A percentile compares a stretch with the other conserved stretches of the same genome.
Evolutionary conservation across 2,888 invertebrate genomes (phyloP).

Genomic region (Mylabris sibirica): DNA sequence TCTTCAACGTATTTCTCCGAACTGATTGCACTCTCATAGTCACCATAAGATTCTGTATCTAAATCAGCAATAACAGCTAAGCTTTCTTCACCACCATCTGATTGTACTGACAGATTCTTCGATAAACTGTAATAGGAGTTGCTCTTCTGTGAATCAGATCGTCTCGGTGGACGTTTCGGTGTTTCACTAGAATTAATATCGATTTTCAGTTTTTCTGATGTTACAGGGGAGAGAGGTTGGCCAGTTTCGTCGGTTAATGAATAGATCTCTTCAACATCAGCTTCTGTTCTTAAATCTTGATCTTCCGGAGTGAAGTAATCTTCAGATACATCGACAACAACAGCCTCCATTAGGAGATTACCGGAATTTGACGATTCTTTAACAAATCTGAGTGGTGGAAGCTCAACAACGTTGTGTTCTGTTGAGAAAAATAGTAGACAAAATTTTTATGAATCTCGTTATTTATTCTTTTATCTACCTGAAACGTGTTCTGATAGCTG

Average conservation of each 20-base stretch:
- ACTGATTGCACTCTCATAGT: conserved; percentile 73
- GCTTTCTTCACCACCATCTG: conserved; percentile 63
- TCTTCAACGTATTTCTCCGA: conserved; percentile 55
- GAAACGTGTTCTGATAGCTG: conserved; percentile 88
- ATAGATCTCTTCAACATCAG: conserved; percentile 81
- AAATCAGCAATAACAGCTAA: conserved; percentile 64
- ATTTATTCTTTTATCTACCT: conserved; percentile 58
- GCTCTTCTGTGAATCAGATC: conserved; percentile 70
- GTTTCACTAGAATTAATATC: conserved; percentile 63
- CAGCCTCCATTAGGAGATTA: conserved; percentile 88
- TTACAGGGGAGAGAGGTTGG: conserved; percentile 57
- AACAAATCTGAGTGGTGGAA: conserved; percentile 86
- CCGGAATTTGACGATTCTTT: conserved; percentile 90
- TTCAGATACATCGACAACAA: conserved; percentile 87
- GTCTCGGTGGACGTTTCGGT: conserved; percentile 69
- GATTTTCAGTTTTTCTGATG: conserved; percentile 65
- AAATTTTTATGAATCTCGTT: not conserved
- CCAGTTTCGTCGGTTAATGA: conserved; percentile 79
- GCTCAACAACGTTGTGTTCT: conserved; percentile 85
- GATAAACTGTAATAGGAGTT: conserved; percentile 71
- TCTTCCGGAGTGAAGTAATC: conserved; percentile 84
- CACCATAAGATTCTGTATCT: conserved; percentile 69
- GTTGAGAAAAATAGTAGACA: conserved; percentile 27
- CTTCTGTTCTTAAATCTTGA: conserved; percentile 85
- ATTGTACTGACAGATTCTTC: conserved; percentile 68